phyloP scores from a whole-genome alignment of 1,140 invertebrate species.

The Dreissena polymorpha region DNA sequence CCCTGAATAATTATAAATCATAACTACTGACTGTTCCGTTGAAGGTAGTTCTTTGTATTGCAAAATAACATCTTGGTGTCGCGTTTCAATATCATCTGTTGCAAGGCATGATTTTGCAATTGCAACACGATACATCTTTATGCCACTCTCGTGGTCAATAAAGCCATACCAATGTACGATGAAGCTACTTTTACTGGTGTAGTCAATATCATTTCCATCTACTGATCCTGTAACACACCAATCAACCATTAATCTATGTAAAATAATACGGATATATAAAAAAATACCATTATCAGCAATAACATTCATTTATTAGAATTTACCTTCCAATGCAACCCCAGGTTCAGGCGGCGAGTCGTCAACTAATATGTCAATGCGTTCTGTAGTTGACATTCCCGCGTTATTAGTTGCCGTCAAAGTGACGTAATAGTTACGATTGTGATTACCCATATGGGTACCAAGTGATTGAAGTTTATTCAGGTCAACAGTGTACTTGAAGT shows the following conservation, averaged over 20 bases:
- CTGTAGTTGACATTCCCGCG: conserved; percentile 38
- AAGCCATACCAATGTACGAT: conserved; percentile 63
- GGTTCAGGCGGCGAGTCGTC: conserved; percentile 61
- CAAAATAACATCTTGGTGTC: neutral
- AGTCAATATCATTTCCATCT: conserved; percentile 58
- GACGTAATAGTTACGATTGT: conserved; percentile 55
- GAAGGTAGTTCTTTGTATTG: neutral
- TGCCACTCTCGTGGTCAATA: conserved; percentile 64
- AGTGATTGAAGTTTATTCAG: conserved; percentile 52
- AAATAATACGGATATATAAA: too few species aligned
- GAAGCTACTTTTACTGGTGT: conserved; percentile 51
- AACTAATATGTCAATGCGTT: conserved; percentile 48
- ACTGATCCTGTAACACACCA: conserved; percentile 14
- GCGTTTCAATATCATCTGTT: conserved; percentile 25
- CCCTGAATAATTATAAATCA: conserved; percentile 36
- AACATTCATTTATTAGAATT: neutral
- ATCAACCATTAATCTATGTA: too few species aligned
- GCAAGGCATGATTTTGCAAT: conserved; percentile 45
- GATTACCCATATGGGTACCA: conserved; percentile 21
- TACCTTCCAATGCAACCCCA: conserved; percentile 58
- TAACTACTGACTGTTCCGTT: conserved; percentile 7
- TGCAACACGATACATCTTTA: conserved; percentile 57
- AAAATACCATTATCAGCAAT: too few species aligned
- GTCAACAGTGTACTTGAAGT: conserved; percentile 36
- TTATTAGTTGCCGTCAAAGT: conserved; percentile 54